phyloP scores from a whole-genome alignment of 2,797 vertebrate species.

The Fistularia tabacaria region DNA sequence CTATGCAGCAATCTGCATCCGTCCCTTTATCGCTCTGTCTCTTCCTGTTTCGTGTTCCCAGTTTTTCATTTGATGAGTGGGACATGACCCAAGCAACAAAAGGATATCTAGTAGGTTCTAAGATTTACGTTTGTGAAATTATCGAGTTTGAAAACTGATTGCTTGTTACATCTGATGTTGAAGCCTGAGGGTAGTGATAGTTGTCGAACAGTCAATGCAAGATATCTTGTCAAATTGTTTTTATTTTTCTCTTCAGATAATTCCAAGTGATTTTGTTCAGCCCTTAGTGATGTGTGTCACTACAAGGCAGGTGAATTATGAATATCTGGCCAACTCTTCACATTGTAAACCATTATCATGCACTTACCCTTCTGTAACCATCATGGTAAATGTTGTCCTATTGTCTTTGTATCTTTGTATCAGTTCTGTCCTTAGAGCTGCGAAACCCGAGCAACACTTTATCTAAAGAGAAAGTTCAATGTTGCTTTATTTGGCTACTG shows the following conservation, averaged over 20 bases:
- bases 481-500: not conserved
- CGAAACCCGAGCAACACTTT: not conserved
- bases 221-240: not conserved
- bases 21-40: constrained; percentile 3
- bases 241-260: too few species aligned
- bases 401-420: too few species aligned
- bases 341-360: constrained; percentile 10
- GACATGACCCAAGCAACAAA: not conserved
- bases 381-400: too few species aligned
- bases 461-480: not conserved
- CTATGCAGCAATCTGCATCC: constrained; percentile 10
- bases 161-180: not conserved
- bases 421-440: too few species aligned
- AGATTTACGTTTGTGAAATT: not conserved
- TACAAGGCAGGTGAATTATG: constrained; percentile 22
- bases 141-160: not conserved
- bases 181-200: not conserved
- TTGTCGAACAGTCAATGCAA: not conserved
- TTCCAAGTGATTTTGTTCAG: too few species aligned
- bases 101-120: not conserved
- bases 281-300: not conserved
- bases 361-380: too few species aligned
- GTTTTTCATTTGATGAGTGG: too few species aligned
- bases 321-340: constrained; percentile 25
- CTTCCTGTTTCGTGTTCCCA: constrained; percentile 2